Conservation (phyloP, 2,113 vertebrate species). For the Glareola pratincola region DNA sequence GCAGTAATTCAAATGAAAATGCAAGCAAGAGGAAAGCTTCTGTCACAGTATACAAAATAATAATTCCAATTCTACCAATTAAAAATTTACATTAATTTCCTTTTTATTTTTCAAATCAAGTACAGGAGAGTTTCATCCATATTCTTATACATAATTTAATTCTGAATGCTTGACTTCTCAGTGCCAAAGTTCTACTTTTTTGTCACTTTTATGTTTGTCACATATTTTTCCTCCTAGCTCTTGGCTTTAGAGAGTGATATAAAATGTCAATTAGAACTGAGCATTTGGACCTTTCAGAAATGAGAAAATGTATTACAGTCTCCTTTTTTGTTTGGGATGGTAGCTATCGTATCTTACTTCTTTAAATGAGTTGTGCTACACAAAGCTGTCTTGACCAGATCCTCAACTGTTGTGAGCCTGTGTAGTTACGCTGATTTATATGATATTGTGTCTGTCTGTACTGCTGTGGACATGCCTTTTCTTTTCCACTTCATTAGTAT, state of each 20-base stretch:
- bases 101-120: not conserved
- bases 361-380: not conserved
- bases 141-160: not conserved
- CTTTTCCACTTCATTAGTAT: not conserved
- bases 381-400: not conserved
- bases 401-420: not conserved
- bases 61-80: not conserved
- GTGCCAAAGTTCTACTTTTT: not conserved
- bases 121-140: not conserved
- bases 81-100: not conserved
- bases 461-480: not conserved
- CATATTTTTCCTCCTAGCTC: not conserved
- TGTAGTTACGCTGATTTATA: not conserved
- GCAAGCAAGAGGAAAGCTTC: not conserved
- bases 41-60: not conserved
- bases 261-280: not conserved
- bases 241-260: not conserved
- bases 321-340: not conserved
- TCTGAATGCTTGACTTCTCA: not conserved
- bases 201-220: not conserved
- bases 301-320: not conserved
- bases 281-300: not conserved
- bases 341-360: not conserved
- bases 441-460: not conserved
- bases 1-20: not conserved